Conservation (phyloP, 53 echinoderm and acorn worm species). For the Antedon mediterranea region DNA sequence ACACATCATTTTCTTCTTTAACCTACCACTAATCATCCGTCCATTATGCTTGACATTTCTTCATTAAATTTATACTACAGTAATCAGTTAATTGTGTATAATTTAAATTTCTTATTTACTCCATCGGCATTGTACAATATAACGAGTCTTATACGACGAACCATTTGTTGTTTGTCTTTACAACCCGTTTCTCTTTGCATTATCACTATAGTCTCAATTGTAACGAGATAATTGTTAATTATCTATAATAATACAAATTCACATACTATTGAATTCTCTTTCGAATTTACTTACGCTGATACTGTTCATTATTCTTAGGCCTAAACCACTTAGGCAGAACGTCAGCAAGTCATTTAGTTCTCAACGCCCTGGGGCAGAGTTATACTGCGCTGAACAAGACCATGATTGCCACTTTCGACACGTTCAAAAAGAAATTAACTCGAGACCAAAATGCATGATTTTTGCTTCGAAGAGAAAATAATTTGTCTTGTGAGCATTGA, state of each 20-base stretch:
- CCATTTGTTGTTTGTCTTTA: background rate
- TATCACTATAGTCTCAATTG: background rate
- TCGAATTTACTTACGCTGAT: background rate
- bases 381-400: background rate
- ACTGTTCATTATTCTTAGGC: background rate
- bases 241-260: background rate
- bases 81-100: too few species aligned
- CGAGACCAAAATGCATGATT: background rate
- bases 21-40: too few species aligned
- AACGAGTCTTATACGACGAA: background rate
- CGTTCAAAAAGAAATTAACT: background rate
- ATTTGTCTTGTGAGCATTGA: background rate
- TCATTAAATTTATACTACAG: too few species aligned
- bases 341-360: background rate
- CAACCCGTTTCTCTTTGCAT: background rate
- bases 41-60: too few species aligned
- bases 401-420: background rate
- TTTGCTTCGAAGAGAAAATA: constrained; percentile 1
- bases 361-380: background rate
- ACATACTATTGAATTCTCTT: background rate
- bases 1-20: too few species aligned
- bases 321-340: background rate
- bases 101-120: background rate
- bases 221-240: background rate
- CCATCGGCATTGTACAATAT: background rate